Percentiles rank a stretch among this genome's conserved stretches.
Evolutionary conservation across 2,113 vertebrate species (phyloP).

Genomic region (Calyptommatus sinebrachiatus): DNA sequence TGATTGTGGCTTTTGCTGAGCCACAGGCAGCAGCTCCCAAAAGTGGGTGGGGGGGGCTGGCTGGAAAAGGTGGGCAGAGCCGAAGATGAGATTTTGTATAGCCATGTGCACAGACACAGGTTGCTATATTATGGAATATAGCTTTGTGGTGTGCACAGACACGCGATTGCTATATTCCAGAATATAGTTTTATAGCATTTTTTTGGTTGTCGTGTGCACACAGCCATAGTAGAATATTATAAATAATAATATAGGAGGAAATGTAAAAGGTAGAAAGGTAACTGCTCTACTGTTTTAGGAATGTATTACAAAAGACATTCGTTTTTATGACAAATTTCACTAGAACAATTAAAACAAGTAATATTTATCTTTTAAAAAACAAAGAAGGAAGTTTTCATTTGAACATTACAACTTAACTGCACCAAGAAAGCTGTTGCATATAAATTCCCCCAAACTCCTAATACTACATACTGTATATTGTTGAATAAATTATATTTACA

Average conservation of each 20-base stretch:
- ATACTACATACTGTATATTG: neutral
- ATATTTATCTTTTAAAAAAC: neutral
- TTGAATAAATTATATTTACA: neutral
- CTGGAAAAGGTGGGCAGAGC: too few species aligned
- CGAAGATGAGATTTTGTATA: too few species aligned
- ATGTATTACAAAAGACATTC: neutral
- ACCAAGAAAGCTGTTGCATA: neutral
- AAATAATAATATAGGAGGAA: neutral
- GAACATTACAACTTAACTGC: neutral
- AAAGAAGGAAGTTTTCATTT: neutral
- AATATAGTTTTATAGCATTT: too few species aligned
- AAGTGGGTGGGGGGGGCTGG: too few species aligned
- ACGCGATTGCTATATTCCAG: too few species aligned
- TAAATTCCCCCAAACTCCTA: neutral
- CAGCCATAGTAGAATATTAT: slow-evolving; percentile 6
- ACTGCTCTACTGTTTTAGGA: neutral
- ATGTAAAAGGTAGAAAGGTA: neutral
- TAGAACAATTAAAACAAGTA: neutral
- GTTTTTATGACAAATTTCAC: neutral
- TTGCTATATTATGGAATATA: too few species aligned
- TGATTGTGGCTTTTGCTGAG: too few species aligned
- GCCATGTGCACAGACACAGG: too few species aligned
- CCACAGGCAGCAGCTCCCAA: too few species aligned
- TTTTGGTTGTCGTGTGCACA: too few species aligned
- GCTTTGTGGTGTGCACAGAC: too few species aligned